These are phyloP conservation scores for Aphidius colemani DNA, from an alignment of 2,888 invertebrate species.

Conservation along the genomic window DNA sequence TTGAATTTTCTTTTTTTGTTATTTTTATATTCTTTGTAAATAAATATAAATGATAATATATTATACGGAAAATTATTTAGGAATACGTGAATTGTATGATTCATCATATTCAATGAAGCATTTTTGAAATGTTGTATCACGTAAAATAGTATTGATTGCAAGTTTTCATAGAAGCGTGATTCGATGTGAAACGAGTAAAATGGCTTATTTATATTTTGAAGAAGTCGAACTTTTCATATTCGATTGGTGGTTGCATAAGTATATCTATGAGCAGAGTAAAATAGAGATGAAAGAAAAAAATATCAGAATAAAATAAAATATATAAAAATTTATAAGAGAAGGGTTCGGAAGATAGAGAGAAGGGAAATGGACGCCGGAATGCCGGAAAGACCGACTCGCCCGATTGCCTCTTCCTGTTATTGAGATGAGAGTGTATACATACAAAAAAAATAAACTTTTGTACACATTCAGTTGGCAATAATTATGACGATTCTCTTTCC, in stretches of 20 bases:
- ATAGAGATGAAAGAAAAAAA: background rate
- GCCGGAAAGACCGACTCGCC: constrained; percentile 37
- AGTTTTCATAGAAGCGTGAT: constrained; percentile 9
- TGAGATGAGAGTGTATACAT: constrained; percentile 29
- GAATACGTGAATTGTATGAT: constrained; percentile 5
- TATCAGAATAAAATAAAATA: too few species aligned
- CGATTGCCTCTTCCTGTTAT: constrained; percentile 36
- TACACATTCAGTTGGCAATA: constrained; percentile 11
- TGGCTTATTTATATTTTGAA: constrained; percentile 9
- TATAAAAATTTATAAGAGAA: background rate
- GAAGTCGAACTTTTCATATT: constrained; percentile 14
- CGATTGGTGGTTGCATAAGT: constrained; percentile 7
- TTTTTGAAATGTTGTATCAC: background rate
- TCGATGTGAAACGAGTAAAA: constrained; percentile 6
- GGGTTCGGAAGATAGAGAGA: background rate
- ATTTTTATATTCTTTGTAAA: too few species aligned
- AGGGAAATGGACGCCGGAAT: constrained; percentile 28
- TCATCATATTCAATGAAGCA: constrained; percentile 8
- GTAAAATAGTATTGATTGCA: constrained; percentile 17
- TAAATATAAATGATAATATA: too few species aligned
- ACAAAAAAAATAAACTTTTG: constrained; percentile 4
- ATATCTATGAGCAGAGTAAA: too few species aligned
- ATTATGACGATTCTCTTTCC: constrained; percentile 4
- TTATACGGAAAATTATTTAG: background rate
- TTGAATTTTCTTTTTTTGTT: too few species aligned